Conservation (phyloP, 1,140 invertebrate species). For the Platorchestia sp. region DNA sequence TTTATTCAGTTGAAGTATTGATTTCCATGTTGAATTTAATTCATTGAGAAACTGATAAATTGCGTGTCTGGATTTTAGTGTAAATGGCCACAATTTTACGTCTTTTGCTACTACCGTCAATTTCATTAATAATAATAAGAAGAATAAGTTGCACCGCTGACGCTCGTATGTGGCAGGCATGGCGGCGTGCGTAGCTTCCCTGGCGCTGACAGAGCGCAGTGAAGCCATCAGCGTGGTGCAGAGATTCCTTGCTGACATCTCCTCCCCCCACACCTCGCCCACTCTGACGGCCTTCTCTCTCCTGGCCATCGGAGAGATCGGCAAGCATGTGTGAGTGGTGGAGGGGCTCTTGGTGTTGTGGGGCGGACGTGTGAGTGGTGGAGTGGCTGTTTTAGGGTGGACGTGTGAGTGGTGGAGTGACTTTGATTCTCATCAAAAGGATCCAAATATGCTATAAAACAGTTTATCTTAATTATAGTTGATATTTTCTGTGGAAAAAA, state of each 20-base stretch:
- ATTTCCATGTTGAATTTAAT: too few species aligned
- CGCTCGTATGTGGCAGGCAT: conserved; percentile 85
- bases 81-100: too few species aligned
- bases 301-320: conserved; percentile 96
- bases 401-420: too few species aligned
- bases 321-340: conserved; percentile 85
- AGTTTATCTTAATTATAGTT: neutral
- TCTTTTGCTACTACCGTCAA: too few species aligned
- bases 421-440: neutral
- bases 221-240: conserved; percentile 86
- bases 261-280: conserved; percentile 77
- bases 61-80: too few species aligned
- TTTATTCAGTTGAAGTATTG: too few species aligned
- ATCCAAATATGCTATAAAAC: neutral
- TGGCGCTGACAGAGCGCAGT: conserved; percentile 82
- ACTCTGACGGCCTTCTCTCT: conserved; percentile 87
- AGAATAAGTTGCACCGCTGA: too few species aligned
- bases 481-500: neutral
- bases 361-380: conserved; percentile 83
- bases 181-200: conserved; percentile 94
- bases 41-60: too few species aligned
- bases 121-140: too few species aligned
- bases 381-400: neutral
- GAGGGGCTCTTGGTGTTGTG: neutral
- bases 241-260: conserved; percentile 87